Conservation (phyloP, 2,797 vertebrate species). For the Rhynchotus rufescens region DNA sequence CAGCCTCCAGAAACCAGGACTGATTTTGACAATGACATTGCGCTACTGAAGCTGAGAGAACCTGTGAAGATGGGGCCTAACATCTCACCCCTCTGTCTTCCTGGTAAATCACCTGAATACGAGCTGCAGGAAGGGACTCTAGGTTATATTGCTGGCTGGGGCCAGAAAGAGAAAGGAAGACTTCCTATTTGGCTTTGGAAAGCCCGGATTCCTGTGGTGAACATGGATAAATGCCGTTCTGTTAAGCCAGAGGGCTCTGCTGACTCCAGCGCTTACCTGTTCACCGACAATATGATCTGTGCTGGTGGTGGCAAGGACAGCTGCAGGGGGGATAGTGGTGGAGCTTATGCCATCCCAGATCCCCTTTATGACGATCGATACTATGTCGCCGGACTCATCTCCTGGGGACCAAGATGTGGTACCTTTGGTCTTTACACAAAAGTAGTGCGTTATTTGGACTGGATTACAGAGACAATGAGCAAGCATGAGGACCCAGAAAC, state of each 20-base stretch:
- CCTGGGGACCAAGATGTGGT: slow-evolving; percentile 88
- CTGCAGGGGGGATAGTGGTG: slow-evolving; percentile 89
- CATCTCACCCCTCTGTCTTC: slow-evolving; percentile 88
- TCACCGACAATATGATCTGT: slow-evolving; percentile 93
- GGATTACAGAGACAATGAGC: slow-evolving; percentile 87
- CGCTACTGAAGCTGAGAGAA: slow-evolving; percentile 83
- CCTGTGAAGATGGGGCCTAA: slow-evolving; percentile 82
- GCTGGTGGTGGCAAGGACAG: slow-evolving; percentile 87
- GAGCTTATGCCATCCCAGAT: slow-evolving; percentile 81
- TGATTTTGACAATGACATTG: slow-evolving; percentile 89
- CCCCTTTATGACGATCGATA: slow-evolving; percentile 42
- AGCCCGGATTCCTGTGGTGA: slow-evolving; percentile 71
- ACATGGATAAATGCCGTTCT: slow-evolving; percentile 63
- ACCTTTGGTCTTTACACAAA: slow-evolving; percentile 88
- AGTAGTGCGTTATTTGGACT: slow-evolving; percentile 88
- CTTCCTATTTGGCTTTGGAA: slow-evolving; percentile 49
- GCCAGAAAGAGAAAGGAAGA: background rate
- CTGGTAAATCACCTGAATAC: slow-evolving; percentile 58
- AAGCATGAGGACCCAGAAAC: slow-evolving; percentile 2
- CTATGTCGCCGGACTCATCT: slow-evolving; percentile 86
- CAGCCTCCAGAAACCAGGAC: background rate
- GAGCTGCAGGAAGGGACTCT: background rate
- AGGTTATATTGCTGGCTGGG: slow-evolving; percentile 90
- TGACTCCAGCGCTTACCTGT: background rate
- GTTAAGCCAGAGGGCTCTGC: background rate